Evolutionary conservation across 2,888 invertebrate genomes (phyloP), one percentile per base, ranked within the genome.

Genomic region (Clivina fossor): DNA sequence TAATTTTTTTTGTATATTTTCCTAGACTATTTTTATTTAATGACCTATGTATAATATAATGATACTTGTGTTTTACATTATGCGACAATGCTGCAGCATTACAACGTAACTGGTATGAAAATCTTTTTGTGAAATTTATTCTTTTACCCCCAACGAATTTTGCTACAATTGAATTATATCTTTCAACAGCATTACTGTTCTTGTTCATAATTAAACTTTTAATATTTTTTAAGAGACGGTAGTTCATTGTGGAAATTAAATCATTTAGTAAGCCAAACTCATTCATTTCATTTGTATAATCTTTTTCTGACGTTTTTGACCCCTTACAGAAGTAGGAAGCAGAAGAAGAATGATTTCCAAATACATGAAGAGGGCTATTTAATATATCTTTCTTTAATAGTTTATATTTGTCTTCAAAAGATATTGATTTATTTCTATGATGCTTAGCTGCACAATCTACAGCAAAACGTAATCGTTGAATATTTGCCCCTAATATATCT

Each of bases 371-470:
- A 18, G 40, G 40, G 5, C 19, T n/a, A 11, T 40, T 40, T 19
- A 40, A 19, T 9, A 40, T 13, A 19, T 40, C 40, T 40, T 19
- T 40, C n/a, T 40, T 40, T 19, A 40, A 19, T 5, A 40, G 19
- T 4, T 2, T 11, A 40, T 3, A 40, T 9, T 40, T 40, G 4
- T 19, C 20, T 16, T 18, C 8, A 3, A 16, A 19, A 16, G 5
- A 2, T 5, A 5, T 11, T 19, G 4, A 18, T 4, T 40, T 22
- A 18, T 3, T 19, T 16, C 40, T 40, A 18, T 22, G 40, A 5
- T 40, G 3, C 15, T 40, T 40, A 19, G 40, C 40, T 40, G 40
- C 40, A 40, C 40, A 40, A 18, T 40, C 40, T 11, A 40, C 40
- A n/a, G 40, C 40, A n/a, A 19, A 5, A 18, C 40, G 40, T 7